phyloP scores from a whole-genome alignment of 2,888 invertebrate species.

The Drosophila phalerata region DNA sequence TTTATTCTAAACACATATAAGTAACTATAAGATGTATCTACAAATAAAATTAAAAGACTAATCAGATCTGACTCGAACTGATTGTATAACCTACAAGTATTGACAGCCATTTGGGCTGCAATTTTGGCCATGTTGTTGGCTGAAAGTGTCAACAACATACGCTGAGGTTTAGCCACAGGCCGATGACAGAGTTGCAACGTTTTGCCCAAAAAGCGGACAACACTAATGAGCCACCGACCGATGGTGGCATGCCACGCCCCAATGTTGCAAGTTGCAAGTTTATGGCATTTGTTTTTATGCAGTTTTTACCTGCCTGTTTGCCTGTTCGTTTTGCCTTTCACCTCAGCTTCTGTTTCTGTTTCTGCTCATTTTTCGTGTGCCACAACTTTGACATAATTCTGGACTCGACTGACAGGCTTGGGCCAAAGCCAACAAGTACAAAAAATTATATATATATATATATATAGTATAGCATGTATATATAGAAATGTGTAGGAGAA shows the following conservation, averaged over 20 bases:
- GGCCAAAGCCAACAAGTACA: constrained; percentile 48
- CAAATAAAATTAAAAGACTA: background rate
- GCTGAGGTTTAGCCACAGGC: constrained; percentile 44
- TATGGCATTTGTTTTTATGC: constrained; percentile 73
- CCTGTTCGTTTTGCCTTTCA: constrained; percentile 14
- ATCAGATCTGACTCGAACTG: background rate
- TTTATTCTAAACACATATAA: no score
- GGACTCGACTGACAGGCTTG: constrained; percentile 62
- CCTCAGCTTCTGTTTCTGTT: constrained; percentile 10
- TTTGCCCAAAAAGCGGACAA: constrained; percentile 56
- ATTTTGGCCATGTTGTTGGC: constrained; percentile 11
- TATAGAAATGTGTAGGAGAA: constrained; percentile 25
- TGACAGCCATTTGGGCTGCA: constrained; percentile 7
- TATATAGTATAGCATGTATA: constrained; percentile 26
- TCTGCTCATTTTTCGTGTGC: constrained; percentile 61
- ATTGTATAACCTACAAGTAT: background rate
- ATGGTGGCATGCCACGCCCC: constrained; percentile 14
- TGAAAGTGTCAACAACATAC: constrained; percentile 51
- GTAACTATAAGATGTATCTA: no score
- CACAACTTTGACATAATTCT: constrained; percentile 79
- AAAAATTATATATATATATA: constrained; percentile 35
- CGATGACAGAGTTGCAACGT: constrained; percentile 52
- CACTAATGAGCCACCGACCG: constrained; percentile 69
- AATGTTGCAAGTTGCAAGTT: constrained; percentile 60
- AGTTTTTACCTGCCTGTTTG: constrained; percentile 62